Percentiles rank a stretch among this genome's conserved stretches.
These are phyloP conservation scores for Sebastes oblongus DNA, from an alignment of 2,797 vertebrate species.

Conservation along the genomic window DNA sequence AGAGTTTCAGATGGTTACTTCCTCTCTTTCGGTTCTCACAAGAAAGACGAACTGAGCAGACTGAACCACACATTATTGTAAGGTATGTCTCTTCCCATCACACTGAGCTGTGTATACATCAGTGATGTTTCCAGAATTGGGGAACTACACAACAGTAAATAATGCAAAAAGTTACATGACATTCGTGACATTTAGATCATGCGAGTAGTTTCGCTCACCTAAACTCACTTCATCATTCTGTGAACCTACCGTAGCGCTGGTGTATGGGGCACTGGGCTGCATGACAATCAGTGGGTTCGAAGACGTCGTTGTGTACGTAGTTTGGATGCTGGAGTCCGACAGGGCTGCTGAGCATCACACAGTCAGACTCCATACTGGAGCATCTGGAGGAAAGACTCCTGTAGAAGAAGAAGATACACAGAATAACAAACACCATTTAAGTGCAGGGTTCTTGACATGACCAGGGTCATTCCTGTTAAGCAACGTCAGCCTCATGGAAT, in stretches of 20 bases:
- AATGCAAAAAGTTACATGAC: neutral
- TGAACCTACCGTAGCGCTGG: slow-evolving; percentile 63
- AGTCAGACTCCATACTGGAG: slow-evolving; percentile 65
- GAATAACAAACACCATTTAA: neutral
- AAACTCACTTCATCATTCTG: neutral
- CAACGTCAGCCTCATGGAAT: too few species aligned
- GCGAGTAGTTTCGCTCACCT: rapidly evolving
- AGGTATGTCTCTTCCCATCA: neutral
- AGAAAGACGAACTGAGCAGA: slow-evolving; percentile 45
- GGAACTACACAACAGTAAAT: neutral
- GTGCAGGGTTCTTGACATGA: neutral
- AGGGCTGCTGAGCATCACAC: slow-evolving; percentile 35
- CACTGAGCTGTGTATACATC: neutral
- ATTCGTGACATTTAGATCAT: neutral
- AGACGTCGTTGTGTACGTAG: slow-evolving; percentile 53
- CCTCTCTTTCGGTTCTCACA: slow-evolving; percentile 61
- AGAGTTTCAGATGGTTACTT: slow-evolving; percentile 62
- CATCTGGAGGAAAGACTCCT: slow-evolving; percentile 56
- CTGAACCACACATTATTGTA: neutral
- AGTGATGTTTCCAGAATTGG: neutral
- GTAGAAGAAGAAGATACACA: neutral
- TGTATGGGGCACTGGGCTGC: slow-evolving; percentile 79
- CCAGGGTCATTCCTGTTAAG: too few species aligned
- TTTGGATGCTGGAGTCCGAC: slow-evolving; percentile 27
- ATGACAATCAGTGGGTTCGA: slow-evolving; percentile 70